Evolutionary conservation across 2,797 vertebrate genomes (phyloP), one percentile per base, ranked within the genome.

Genomic region (Pangasius larnaudii): DNA sequence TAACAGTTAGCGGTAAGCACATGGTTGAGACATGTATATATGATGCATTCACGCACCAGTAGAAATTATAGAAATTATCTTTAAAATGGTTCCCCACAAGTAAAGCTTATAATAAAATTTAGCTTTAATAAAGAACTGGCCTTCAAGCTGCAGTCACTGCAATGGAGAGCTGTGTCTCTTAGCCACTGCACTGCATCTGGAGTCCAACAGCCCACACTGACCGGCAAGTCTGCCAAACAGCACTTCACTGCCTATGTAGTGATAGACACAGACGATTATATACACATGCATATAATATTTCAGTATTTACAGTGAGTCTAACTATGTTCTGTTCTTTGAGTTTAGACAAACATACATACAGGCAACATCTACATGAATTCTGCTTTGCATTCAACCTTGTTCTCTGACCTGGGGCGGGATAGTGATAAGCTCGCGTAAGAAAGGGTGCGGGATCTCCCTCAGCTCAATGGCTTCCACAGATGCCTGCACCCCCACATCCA

Each of bases 381-480:
- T 24, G 33, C 69, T 59, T 78, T 33, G 27, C 8, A 1, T 51
- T 63, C 1, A 69, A 18, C 1, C 1, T 84, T 24, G 72, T 84
- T 86, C 13, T 89, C 94, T 90, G 94, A 99, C 98, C 98, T 99
- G 98, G 86, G 98, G 96, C n/a, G 98, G 98, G 91, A 98, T 95
- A 46, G 95, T 90, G 85, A 97, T 93, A 65, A 98, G 92, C 90
- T 99, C 98, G 80, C 94, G 95, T 53, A 99, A 95, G 91, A 97
- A 97, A 0, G 93, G 95, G 0, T 96, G 90, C 0, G 98, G 98
- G 89, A 99, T 97, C 94, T 99, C 97, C 93, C 96, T 96, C 87
- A 99, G 96, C 87, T 99, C 98, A 72, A 96, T 97, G 65, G 98
- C 97, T 93, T 99, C 98, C 0, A 99, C 97, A 5, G 98, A 98